Conservation (phyloP, 2,113 vertebrate species). For the Phylloscopus trochiloides region DNA sequence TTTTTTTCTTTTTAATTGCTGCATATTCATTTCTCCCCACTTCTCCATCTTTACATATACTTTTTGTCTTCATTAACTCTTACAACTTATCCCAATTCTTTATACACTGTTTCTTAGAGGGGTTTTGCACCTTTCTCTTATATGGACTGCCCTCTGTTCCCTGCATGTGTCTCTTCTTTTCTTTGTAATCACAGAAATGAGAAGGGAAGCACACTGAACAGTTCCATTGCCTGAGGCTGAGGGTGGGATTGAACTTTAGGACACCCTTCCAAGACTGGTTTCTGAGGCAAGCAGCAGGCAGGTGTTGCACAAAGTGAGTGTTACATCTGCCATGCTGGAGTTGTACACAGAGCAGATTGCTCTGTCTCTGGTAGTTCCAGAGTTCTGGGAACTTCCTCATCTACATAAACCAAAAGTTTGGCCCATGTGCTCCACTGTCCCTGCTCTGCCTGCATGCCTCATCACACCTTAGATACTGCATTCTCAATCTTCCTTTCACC, state of each 20-base stretch:
- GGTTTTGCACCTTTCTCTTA: not conserved
- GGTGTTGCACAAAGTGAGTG: not conserved
- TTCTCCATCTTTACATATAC: not conserved
- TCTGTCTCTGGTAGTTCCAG: not conserved
- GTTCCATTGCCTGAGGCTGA: not conserved
- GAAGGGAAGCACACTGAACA: not conserved
- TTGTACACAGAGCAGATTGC: not conserved
- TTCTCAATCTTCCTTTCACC: not conserved
- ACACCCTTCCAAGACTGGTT: not conserved
- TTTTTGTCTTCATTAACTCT: not conserved
- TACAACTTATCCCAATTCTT: not conserved
- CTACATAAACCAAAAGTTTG: rapidly evolving
- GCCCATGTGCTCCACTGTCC: not conserved
- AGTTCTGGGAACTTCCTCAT: not conserved
- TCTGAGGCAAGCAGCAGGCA: not conserved
- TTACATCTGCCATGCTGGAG: not conserved
- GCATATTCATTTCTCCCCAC: not conserved
- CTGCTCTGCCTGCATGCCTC: not conserved
- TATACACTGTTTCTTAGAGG: not conserved
- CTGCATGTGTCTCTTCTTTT: rapidly evolving
- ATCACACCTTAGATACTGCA: not conserved
- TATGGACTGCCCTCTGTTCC: not conserved
- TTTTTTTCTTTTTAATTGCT: not conserved
- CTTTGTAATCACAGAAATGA: not conserved
- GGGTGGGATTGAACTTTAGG: not conserved